Conservation (phyloP, 2,888 invertebrate genomes). For the Tetanocera ferruginea region DNA sequence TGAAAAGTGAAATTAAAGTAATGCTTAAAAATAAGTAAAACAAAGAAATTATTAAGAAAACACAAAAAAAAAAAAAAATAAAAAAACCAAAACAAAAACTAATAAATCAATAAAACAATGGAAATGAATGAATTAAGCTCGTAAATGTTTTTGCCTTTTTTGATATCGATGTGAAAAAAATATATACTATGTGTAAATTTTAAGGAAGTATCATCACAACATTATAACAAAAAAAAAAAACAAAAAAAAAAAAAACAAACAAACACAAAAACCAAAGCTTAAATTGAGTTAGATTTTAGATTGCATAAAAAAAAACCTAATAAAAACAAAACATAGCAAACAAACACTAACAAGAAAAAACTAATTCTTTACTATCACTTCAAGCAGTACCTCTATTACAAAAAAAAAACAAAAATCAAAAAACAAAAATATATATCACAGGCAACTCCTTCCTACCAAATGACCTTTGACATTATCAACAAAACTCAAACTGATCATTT, state of each 20-base stretch:
- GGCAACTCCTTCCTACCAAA: conserved; percentile 36
- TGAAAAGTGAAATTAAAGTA: neutral
- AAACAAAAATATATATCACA: conserved; percentile 14
- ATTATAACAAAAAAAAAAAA: neutral
- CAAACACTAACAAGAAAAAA: neutral
- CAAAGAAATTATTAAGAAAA: neutral
- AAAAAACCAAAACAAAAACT: neutral
- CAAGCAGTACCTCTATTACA: conserved; percentile 24
- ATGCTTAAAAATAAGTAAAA: neutral
- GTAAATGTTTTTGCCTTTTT: conserved; percentile 27
- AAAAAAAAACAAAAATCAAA: neutral
- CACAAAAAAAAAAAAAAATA: neutral
- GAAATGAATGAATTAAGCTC: conserved; percentile 3
- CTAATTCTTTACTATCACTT: conserved; percentile 12
- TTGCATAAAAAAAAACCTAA: neutral
- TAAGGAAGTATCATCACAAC: neutral
- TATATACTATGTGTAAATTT: conserved; percentile 6
- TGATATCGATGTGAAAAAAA: conserved; percentile 20
- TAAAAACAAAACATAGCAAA: neutral
- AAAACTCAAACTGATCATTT: neutral
- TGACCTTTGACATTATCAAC: conserved; percentile 20
- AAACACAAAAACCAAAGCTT: neutral
- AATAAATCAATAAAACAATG: neutral
- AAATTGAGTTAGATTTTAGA: neutral
- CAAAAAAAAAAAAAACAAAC: neutral